Evolutionary conservation across 1,140 invertebrate species (phyloP), one percentile per base, ranked within the genome.

Genomic region (Homalodisca vitripennis): DNA sequence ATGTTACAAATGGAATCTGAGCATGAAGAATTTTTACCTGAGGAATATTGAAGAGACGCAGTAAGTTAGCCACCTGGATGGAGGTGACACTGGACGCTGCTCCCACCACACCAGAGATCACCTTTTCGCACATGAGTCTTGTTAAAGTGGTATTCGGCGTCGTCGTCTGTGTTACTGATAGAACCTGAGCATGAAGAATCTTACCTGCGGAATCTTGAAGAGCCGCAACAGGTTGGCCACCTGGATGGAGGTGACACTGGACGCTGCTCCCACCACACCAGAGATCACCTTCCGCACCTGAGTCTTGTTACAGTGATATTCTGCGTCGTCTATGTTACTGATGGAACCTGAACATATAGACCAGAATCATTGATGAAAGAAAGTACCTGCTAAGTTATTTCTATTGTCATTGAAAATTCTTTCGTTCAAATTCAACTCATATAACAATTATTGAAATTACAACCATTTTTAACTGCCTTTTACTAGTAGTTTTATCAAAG

Each of bases 121-220:
- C 91, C 79, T 95, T 94, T 46, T n/a, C 90, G 82, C 62, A 93
- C 85, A 70, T 90, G 87, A 0, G 91, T 92, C 71, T 90, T 90
- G 70, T 94, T 92, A 84, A 94, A 97, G 72, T 91, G 88, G 77
- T 92, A 93, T 80, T 92, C 87, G 0, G 90, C 90, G 30, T 94
- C 94, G 73, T 96, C 94, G n/a, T n/a, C n/a, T 68, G 97, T 95
- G 78, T 95, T 97, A 78, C 92, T 94, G 74, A 98, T 97, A 13
- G 95, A 97, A 69, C 95, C 95, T 97, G 84, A 0, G 84, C 84
- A 55, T 12, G 46, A 46, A 46, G 63, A 53, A 66, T 75, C 78
- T 81, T 80, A 97, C 95, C 88, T 98, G 95, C 14, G 96, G 95
- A 79, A 98, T 98, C 79, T 92, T 92, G 80, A 98, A 98, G 2